Evolutionary conservation across 2,797 vertebrate species (phyloP).

Genomic region (Neomorphus geoffroyi): DNA sequence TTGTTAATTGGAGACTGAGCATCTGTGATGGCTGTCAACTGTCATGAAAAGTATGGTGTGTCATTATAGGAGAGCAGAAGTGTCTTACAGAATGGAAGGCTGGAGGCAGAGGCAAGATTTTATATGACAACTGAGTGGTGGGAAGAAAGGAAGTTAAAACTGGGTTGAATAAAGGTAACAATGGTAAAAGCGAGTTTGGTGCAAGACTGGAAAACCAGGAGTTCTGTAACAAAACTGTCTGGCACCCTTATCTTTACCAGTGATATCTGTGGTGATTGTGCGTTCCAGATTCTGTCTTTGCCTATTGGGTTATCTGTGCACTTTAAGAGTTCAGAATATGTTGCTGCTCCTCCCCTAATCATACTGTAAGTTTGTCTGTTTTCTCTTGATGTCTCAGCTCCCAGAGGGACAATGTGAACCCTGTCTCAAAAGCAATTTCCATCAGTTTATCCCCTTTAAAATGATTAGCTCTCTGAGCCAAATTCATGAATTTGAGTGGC

Average conservation of each 20-base stretch:
- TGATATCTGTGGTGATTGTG: neutral
- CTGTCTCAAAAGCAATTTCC: neutral
- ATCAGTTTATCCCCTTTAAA: neutral
- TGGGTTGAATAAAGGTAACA: constrained; percentile 4
- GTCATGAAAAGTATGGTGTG: constrained; percentile 35
- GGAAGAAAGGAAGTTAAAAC: constrained; percentile 60
- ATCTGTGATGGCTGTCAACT: constrained; percentile 47
- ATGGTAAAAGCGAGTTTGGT: constrained; percentile 14
- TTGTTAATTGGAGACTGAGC: constrained; percentile 26
- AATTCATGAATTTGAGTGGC: neutral
- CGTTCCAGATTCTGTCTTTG: constrained; percentile 11
- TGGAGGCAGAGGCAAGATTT: constrained; percentile 60
- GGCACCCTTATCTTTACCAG: constrained; percentile 12
- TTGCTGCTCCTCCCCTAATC: neutral
- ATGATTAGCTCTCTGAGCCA: neutral
- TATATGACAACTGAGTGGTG: constrained; percentile 56
- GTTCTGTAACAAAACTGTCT: constrained; percentile 28
- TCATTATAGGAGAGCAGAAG: constrained; percentile 38
- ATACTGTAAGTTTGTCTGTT: neutral
- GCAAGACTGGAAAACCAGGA: neutral
- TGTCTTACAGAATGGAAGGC: constrained; percentile 54
- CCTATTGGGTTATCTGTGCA: neutral
- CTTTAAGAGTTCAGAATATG: constrained; percentile 5
- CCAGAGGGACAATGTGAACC: neutral
- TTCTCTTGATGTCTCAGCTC: neutral